A percentile compares a stretch with the other conserved stretches of the same genome.
Evolutionary conservation across 1,140 invertebrate species (phyloP).

Genomic region (Palaemon carinicauda): DNA sequence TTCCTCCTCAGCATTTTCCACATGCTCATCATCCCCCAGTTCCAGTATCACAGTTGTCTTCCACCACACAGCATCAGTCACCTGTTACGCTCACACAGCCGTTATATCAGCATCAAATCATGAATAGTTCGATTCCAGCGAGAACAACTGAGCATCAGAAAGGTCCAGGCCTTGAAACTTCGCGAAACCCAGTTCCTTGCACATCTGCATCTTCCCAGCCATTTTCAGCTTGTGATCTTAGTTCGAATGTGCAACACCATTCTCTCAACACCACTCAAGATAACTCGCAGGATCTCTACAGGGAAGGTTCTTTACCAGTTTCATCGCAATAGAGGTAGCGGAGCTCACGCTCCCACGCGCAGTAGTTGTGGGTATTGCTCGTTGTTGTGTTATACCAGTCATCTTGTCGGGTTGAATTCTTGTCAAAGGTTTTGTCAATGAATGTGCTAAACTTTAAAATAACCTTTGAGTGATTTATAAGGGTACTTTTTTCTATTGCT

Average conservation of each 20-base stretch:
- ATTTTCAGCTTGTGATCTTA: too few relatives aligned
- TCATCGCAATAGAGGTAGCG: too few relatives aligned
- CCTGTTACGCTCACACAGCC: not conserved
- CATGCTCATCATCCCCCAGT: not conserved
- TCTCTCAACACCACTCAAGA: not conserved
- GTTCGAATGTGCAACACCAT: not conserved
- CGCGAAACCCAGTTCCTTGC: not conserved
- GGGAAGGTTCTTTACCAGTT: too few relatives aligned
- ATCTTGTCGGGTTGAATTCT: too few relatives aligned
- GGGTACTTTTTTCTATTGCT: not conserved
- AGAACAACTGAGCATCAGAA: not conserved
- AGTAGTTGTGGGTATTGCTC: too few relatives aligned
- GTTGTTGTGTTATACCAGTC: too few relatives aligned
- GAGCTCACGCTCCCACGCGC: too few relatives aligned
- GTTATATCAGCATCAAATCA: not conserved
- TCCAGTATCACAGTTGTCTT: not conserved
- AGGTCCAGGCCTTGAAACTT: not conserved
- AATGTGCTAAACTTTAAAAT: too few relatives aligned
- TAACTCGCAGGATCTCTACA: too few relatives aligned
- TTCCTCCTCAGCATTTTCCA: conserved; percentile 18
- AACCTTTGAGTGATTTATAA: not conserved
- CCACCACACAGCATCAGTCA: not conserved
- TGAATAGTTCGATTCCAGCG: not conserved
- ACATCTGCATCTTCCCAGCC: not conserved
- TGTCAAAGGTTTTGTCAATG: too few relatives aligned